A percentile compares a stretch with the other conserved stretches of the same genome.
Evolutionary conservation across 2,797 vertebrate species (phyloP).

Genomic region (Aplochiton taeniatus): DNA sequence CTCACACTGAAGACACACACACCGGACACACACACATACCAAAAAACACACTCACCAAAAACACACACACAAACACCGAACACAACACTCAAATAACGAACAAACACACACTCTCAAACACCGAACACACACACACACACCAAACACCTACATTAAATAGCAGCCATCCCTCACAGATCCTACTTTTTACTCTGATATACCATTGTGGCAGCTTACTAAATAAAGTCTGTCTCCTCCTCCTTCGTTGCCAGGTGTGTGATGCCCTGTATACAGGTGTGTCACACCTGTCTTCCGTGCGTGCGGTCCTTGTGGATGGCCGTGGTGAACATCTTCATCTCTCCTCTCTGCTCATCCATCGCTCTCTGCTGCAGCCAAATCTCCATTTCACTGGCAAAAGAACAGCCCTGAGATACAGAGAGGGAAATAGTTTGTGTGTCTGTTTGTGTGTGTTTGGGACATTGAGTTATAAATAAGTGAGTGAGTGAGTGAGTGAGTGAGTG

Average conservation of each 20-base stretch:
- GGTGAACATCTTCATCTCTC: slow-evolving; percentile 70
- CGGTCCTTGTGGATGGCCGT: slow-evolving; percentile 73
- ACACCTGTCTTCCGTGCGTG: slow-evolving; percentile 76
- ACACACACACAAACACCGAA: no score
- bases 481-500: background rate
- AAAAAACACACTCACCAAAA: no score
- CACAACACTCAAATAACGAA: no score
- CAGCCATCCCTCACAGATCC: no score
- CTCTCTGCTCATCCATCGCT: slow-evolving; percentile 71
- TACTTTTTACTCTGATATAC: no score
- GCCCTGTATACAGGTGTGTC: slow-evolving; percentile 77
- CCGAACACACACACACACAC: no score
- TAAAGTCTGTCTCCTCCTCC: background rate
- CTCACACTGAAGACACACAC: no score
- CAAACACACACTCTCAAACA: no score
- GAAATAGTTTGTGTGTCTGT: slow-evolving; percentile 28
- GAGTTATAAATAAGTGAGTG: background rate
- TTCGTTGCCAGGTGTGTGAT: slow-evolving; percentile 67
- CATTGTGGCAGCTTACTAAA: no score
- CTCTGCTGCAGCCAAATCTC: slow-evolving; percentile 71
- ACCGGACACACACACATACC: no score
- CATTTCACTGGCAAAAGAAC: slow-evolving; percentile 68
- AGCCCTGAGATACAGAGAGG: slow-evolving; percentile 34
- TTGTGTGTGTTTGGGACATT: background rate
- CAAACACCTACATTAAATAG: no score